These are phyloP conservation scores for Drosophila lacicola DNA, from an alignment of 2,888 invertebrate species.

Conservation along the genomic window DNA sequence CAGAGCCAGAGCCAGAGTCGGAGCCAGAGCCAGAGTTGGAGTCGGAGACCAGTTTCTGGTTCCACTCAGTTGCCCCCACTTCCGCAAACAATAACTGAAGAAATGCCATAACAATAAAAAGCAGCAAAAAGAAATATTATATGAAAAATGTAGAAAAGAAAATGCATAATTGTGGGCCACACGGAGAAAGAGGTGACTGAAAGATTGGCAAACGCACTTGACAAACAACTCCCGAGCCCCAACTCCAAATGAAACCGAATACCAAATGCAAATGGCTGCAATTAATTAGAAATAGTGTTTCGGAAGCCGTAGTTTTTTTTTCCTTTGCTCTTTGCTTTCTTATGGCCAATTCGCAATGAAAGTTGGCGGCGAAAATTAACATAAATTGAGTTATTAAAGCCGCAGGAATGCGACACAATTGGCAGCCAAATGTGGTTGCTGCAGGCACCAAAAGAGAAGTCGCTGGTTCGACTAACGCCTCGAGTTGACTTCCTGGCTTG, in stretches of 20 bases:
- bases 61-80: conserved; percentile 44
- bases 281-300: conserved; percentile 48
- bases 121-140: background rate
- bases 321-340: conserved; percentile 10
- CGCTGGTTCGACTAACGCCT: too few species aligned
- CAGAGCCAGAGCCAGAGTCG: too few species aligned
- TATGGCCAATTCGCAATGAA: conserved; percentile 55
- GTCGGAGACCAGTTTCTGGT: conserved; percentile 37
- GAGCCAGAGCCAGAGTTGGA: too few species aligned
- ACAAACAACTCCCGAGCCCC: conserved; percentile 20
- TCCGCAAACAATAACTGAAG: conserved; percentile 61
- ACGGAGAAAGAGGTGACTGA: conserved; percentile 16
- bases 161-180: conserved; percentile 10
- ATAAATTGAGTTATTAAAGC: conserved; percentile 71
- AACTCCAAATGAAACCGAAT: conserved; percentile 38
- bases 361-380: conserved; percentile 48
- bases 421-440: conserved; percentile 42
- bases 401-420: conserved; percentile 61
- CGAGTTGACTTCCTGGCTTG: too few species aligned
- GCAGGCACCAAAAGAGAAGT: conserved; percentile 1
- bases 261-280: conserved; percentile 51
- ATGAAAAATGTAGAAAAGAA: conserved; percentile 15
- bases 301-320: background rate
- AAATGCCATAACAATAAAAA: conserved; percentile 56
- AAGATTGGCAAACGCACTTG: conserved; percentile 31